Evolutionary conservation across 2,113 vertebrate genomes (phyloP).

Genomic region (Parotia lawesii): DNA sequence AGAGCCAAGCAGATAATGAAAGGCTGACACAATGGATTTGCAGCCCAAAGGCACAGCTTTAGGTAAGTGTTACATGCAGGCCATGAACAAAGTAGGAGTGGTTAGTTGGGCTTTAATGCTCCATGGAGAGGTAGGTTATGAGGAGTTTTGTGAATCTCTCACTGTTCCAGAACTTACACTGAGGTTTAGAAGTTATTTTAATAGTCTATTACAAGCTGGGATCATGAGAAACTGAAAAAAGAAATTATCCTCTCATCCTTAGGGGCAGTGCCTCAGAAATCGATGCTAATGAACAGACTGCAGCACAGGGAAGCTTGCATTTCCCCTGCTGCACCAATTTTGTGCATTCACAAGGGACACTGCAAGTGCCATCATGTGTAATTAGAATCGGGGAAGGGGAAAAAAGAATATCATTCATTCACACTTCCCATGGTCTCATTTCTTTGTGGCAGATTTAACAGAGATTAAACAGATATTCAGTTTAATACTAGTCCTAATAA

Average conservation of each 20-base stretch:
- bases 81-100: background rate
- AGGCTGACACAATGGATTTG: background rate
- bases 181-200: constrained; percentile 26
- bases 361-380: constrained; percentile 54
- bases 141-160: background rate
- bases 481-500: constrained; percentile 55
- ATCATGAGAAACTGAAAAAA: constrained; percentile 7
- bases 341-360: constrained; percentile 53
- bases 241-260: constrained; percentile 30
- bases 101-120: background rate
- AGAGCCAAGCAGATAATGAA: constrained; percentile 4
- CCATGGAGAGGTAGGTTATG: background rate
- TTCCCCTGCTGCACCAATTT: constrained; percentile 59
- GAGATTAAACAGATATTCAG: constrained; percentile 59
- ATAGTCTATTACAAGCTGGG: constrained; percentile 14
- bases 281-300: constrained; percentile 68
- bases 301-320: constrained; percentile 49
- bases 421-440: constrained; percentile 26
- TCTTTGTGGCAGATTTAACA: constrained; percentile 56
- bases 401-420: constrained; percentile 46
- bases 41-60: background rate
- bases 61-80: background rate
- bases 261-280: constrained; percentile 53
- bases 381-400: constrained; percentile 47
- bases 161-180: background rate